A percentile compares a stretch with the other conserved stretches of the same genome.
These are phyloP conservation scores for Myotis lucifugus DNA, from an alignment of 2,113 vertebrate species.

Conservation along the genomic window DNA sequence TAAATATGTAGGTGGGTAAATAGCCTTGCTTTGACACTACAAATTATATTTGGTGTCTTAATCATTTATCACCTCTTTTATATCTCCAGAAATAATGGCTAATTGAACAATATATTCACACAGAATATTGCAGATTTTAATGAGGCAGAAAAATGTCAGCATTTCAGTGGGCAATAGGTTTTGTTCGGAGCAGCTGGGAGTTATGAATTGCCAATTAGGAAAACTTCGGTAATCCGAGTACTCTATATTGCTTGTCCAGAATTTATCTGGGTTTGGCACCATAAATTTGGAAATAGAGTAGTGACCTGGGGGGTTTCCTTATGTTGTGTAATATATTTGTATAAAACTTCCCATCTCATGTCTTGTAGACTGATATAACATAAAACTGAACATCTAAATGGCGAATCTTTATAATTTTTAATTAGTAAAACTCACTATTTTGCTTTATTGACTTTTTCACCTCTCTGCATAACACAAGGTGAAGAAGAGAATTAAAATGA, in stretches of 20 bases:
- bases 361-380: neutral
- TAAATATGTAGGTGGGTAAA: neutral
- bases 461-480: neutral
- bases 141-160: conserved; percentile 70
- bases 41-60: neutral
- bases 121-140: conserved; percentile 69
- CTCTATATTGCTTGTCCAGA: conserved; percentile 28
- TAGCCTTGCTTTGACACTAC: neutral
- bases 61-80: conserved; percentile 53
- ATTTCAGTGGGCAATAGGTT: conserved; percentile 66
- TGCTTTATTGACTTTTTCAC: neutral
- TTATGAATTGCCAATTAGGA: conserved; percentile 64
- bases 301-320: neutral
- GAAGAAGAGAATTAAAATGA: conserved; percentile 45
- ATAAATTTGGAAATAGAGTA: conserved; percentile 37
- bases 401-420: conserved; percentile 11
- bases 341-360: conserved; percentile 4
- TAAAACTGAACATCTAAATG: neutral
- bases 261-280: conserved; percentile 57
- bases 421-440: neutral
- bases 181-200: conserved; percentile 55
- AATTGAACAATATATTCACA: conserved; percentile 71
- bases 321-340: neutral
- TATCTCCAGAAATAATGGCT: conserved; percentile 54
- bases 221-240: conserved; percentile 45